Evolutionary conservation across 2,888 invertebrate genomes (phyloP), one percentile per base, ranked within the genome.

Genomic region (Ophraella communa): DNA sequence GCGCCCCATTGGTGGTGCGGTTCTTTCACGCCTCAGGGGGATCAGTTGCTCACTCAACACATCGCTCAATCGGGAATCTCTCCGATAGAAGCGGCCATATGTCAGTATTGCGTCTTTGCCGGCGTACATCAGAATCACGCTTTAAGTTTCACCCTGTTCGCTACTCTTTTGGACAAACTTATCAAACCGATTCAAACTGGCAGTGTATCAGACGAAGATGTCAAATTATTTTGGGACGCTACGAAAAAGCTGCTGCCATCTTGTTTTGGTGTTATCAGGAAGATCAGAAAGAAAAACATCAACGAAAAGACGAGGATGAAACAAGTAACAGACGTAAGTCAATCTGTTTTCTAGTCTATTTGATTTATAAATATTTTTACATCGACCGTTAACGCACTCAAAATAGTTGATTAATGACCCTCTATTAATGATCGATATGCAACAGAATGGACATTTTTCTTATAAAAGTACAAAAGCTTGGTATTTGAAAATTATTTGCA

Each of bases 21-120:
- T 1, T 90, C 90, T 76, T 93, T 95, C 84, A 89, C 92, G 68
- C 87, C 86, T 0, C 89, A 92, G 51, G 96, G 95, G 0, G 91
- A 92, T 75, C 91, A 91, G 0, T 88, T 98, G 42, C 85, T 98
- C 5, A 91, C 94, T 10, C 98, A 98, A 79, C 97, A 98, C 84
- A 90, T 92, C 47, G 94, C 96, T 4, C 98, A 98, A 82, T 95
- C 97, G 71, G 97, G 96, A 20, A 85, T 98, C 18, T 86, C 88
- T 0, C 83, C 84, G 24, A 85, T 85, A 3, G 91, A 91, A 78
- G 88, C 90, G 72, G 83, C 85, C 0, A 81, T 94, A 1, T 89
- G 92, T 18, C 90, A 92, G 80, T 95, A 93, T 92, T 84, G 89
- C 42, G 93, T 93, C 54, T 94, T 87, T 81, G 87, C 90, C 49